These are phyloP conservation scores for Pogonus chalceus DNA, from an alignment of 1,140 invertebrate genomes.

Conservation along the genomic window DNA sequence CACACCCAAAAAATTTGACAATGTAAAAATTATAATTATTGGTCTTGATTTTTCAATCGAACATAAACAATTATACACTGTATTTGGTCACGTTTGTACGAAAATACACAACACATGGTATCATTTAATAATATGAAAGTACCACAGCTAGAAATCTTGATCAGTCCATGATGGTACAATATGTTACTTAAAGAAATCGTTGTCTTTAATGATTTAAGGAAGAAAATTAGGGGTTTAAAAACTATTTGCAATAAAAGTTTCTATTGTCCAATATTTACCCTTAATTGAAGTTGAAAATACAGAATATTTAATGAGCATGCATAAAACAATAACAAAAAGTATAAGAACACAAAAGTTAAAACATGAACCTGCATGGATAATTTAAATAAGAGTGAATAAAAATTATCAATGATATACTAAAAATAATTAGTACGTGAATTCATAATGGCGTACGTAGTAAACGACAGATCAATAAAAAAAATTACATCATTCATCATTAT, in stretches of 20 bases:
- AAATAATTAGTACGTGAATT: neutral
- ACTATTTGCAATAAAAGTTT: neutral
- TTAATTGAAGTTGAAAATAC: neutral
- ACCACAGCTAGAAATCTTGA: neutral
- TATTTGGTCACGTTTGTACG: neutral
- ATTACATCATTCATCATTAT: too few relatives aligned
- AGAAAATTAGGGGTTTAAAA: neutral
- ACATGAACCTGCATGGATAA: neutral
- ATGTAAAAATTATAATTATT: constrained; percentile 1
- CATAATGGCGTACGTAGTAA: neutral
- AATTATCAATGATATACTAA: neutral
- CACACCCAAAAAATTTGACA: constrained; percentile 1
- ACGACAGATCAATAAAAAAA: too few relatives aligned
- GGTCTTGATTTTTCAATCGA: constrained; percentile 1
- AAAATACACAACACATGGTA: neutral
- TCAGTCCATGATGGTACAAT: neutral
- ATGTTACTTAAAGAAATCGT: too few relatives aligned
- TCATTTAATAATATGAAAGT: neutral
- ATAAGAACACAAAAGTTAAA: neutral
- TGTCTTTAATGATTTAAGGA: neutral
- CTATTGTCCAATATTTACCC: neutral
- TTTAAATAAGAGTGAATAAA: neutral
- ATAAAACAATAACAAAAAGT: neutral
- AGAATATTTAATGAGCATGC: neutral
- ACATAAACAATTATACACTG: neutral